Evolutionary conservation across 2,888 invertebrate genomes (phyloP), one percentile per base, ranked within the genome.

Genomic region (Pachliopta kotzebuea): DNA sequence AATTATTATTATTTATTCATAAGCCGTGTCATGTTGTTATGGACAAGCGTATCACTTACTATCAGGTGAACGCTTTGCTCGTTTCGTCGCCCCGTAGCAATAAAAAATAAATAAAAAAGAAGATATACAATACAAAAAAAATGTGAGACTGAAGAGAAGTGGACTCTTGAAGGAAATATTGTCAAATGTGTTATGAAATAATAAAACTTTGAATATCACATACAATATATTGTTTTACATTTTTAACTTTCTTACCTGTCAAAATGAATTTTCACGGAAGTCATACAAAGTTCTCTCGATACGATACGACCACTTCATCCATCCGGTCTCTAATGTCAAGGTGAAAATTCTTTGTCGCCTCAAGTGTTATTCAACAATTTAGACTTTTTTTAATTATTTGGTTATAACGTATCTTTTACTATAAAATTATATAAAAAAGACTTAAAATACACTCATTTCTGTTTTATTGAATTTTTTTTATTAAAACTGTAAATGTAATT

Each of bases 261-360:
- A 11, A 21, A 21, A 50, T 9, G 0, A 9, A 8, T 50, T 49
- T 49, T 21, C 20, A 23, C 50, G 50, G 21, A 52, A 21, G 50
- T 52, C 50, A 21, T 2, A 52, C 20, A 23, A 52, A 9, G 21
- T 21, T 21, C 20, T 21, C 50, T 52, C 9, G 50, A 20, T 49
- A 20, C 9, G 50, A 20, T 49, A 20, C 20, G 50, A 21, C n/a
- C 9, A 52, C 20, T 52, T 21, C 50, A 20, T 52, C 50, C n/a
- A 52, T 52, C 50, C 21, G 23, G 50, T 52, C 14, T 52, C 50
- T 52, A 14, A 52, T 52, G 50, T 21, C 50, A 52, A 20, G 50
- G 50, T 52, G 21, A 49, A 20, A 20, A 49, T 49, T 20, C 50
- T 52, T 52, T 52, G 21, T 52, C 21, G 21, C 50, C 45, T 45